Evolutionary conservation across 2,113 vertebrate species (phyloP), one percentile per base, ranked within the genome.

Genomic region (Todiramphus chloris): DNA sequence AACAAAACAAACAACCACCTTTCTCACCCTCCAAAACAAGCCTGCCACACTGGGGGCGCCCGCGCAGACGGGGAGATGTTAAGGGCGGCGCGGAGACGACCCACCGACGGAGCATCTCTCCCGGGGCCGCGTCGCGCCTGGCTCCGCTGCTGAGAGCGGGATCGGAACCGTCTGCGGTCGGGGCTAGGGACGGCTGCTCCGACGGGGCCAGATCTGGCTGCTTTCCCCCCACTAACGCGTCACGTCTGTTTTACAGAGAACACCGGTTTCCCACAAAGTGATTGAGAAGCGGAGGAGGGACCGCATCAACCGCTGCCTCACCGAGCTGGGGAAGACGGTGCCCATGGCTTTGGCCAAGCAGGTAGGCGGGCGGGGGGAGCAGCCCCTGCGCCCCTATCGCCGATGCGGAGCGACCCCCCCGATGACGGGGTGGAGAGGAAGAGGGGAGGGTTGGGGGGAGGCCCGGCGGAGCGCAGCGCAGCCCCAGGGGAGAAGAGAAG

Each of bases 341-440:
- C 99, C 99, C 27, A 99, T 99, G 99, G 99, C 99, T 8, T 93
- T 99, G 81, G 99, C 99, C 17, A 99, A 99, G 93, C 99, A 99
- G 99, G 99, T 99, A 98, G 79, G 70, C 37, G 41, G 16, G 5
- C 62, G n/a, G 27, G 17, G 46, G 44, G 44, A 44, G 44, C 44
- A 44, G 43, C 43, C 84, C 55, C 53, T 37, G 55, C 15, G 43
- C 39, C 59, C 63, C 64, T 21, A 18, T 78, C 6, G 67, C 67
- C 33, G 8, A 13, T 44, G 46, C 6, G 10, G 48, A 13, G 23
- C 19, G 30, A 60, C 37, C 19, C 6, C 7, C 20, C 24, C 18
- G 31, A 10, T 16, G 44, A 3, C 11, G 48, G 48, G 48, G 48
- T 21, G 46, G 48, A 23, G 48, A 13, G 23, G 11, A 50, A 24